Base-by-base conservation (phyloP, 2,888 invertebrate species). In the Nomada fabriciana region DNA sequence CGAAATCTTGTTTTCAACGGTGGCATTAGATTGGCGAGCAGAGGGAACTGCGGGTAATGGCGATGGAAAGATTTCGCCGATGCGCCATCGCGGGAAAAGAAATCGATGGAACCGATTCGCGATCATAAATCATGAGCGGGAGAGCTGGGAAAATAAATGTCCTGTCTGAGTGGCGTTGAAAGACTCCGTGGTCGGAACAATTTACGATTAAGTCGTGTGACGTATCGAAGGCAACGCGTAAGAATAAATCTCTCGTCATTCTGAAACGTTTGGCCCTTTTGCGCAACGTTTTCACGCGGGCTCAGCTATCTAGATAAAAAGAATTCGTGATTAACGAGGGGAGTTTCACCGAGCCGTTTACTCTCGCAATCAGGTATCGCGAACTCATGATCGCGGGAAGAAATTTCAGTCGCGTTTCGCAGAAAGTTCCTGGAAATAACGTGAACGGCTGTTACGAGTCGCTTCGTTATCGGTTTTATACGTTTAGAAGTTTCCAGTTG, bases 381-480 rank as follows among this genome's bases (percentile, higher is more conserved):
- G 47, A 11, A 36, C 5, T 23, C 23, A 57, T 36, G 23, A 18
- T 36, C 29, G 15, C 50, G 42, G 20, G 61, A 69, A 79, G 77
- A 76, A 69, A 70, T 79, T 76, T 47, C 63, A 42, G 55, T 43
- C 55, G 53, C 55, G 55, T 53, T 15, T 55, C 25, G 2, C 36
- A 60, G 65, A 76, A 70, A 47, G 57, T 70, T 80, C 53, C 71
- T 47, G 47, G 61, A 70, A 29, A 42, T 18, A 36, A 59, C 36
- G 36, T 36, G 36, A 36, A 20, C 53, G 23, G 59, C 68, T 82
- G 67, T 78, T 78, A 86, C 67, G 81, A 71, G 79, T 73, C 86
- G 73, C 64, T 79, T 72, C 75, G 76, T 86, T 86, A 86, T 86
- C 82, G 68, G 74, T 73, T 82, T 84, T 36, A 77, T 67, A 70